These are phyloP conservation scores for Artibeus jamaicensis DNA, from an alignment of 2,797 vertebrate genomes.

Conservation along the genomic window DNA sequence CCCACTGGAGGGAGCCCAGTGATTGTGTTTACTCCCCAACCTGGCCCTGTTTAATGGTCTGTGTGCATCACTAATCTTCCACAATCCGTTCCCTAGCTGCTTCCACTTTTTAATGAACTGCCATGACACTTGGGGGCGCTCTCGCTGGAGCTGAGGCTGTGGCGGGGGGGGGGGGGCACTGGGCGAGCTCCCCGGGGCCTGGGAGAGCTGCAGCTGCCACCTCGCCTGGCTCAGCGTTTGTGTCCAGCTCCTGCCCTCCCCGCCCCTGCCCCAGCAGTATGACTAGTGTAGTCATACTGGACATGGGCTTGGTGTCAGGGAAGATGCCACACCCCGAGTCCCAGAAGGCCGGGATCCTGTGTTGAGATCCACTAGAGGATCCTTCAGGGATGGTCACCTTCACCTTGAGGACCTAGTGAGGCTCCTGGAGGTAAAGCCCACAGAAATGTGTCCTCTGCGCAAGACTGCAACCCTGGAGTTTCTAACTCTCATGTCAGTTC, in stretches of 20 bases:
- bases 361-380: neutral
- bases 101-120: conserved; percentile 87
- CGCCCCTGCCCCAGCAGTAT: too few relatives aligned
- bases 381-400: neutral
- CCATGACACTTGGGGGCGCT: neutral
- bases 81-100: conserved; percentile 86
- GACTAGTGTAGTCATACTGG: neutral
- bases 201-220: neutral
- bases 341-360: neutral
- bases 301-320: conserved; percentile 4
- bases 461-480: neutral
- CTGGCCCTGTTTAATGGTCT: conserved; percentile 84
- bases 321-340: conserved; percentile 58
- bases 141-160: neutral
- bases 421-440: neutral
- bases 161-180: neutral
- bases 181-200: neutral
- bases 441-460: accelerated
- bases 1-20: conserved; percentile 75
- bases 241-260: neutral
- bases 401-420: too few relatives aligned
- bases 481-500: neutral
- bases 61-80: conserved; percentile 86
- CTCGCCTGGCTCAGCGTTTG: accelerated
- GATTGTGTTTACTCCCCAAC: conserved; percentile 86